phyloP scores from a whole-genome alignment of 2,888 invertebrate genomes.

The Calameuta pallipes region DNA sequence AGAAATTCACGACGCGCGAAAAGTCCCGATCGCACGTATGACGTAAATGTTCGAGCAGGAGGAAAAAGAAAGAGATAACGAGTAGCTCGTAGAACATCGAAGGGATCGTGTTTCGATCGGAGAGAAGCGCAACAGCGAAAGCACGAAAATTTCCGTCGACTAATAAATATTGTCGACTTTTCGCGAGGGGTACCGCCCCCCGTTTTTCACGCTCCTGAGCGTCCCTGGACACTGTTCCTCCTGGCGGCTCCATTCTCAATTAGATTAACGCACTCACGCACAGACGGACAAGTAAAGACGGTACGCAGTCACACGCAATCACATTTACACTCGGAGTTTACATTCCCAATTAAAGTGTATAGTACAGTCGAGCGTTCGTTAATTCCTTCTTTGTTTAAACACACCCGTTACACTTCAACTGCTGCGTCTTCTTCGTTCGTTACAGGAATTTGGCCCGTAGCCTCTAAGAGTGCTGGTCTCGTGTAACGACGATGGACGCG shows the following conservation, averaged over 20 bases:
- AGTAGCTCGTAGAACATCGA: not conserved
- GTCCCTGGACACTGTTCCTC: not conserved
- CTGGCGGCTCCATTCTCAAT: not conserved
- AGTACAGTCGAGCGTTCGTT: too few species aligned
- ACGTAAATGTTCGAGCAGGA: not conserved
- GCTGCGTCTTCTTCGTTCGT: not conserved
- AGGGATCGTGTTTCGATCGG: not conserved
- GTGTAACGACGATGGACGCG: not conserved
- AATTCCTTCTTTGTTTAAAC: not conserved
- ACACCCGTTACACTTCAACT: not conserved
- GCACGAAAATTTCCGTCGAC: not conserved
- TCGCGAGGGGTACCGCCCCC: not conserved
- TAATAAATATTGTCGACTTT: not conserved
- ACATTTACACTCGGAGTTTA: not conserved
- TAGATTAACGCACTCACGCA: not conserved
- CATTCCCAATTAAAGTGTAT: too few species aligned
- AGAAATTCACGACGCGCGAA: not conserved
- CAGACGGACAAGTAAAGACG: not conserved
- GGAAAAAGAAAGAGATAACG: not conserved
- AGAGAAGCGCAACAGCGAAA: not conserved
- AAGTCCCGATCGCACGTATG: not conserved
- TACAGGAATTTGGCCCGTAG: not conserved
- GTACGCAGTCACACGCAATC: not conserved
- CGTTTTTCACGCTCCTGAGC: not conserved
- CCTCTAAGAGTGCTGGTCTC: not conserved